Evolutionary conservation across 1,140 invertebrate genomes (phyloP), one percentile per base, ranked within the genome.

Genomic region (Muscidifurax raptorellus): DNA sequence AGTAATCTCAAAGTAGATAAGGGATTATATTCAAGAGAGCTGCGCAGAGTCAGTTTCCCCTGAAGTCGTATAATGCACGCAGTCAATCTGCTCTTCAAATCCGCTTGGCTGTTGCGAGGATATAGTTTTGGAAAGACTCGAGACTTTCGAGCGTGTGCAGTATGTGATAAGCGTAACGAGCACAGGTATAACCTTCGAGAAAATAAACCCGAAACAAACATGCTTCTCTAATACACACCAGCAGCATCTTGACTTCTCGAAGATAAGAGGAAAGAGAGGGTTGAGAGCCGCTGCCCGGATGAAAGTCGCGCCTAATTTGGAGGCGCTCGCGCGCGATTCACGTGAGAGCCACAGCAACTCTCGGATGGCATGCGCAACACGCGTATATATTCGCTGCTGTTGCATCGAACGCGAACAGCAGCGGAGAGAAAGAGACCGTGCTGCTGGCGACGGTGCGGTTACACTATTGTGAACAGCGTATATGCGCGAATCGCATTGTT

Each of bases 291-390:
- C 89, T 91, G 89, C 36, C 47, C 67, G 80, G 83, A 90, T 88
- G 87, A 88, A 91, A 91, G 90, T 91, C 89, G 89, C 89, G 88
- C 90, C 90, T 91, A 91, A 91, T 91, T 91, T 91, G 90, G 90
- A 88, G 88, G 83, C 87, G 84, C 76, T 84, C 76, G 86, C 85
- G 87, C 84, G 85, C 87, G 84, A 88, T 87, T 89, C 88, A 86
- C 87, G 88, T 90, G 88, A 88, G 85, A 82, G 80, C 27, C 40
- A 78, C 88, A 91, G 89, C 86, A 89, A 40, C 75, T 89, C 89
- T 90, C 90, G 90, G 86, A 83, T 66, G 32, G 67, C 13, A 28
- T n/a, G 52, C 52, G 82, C 7, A n/a, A n/a, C 7, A 18, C 66
- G 66, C 66, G 10, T 28, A 9, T 6, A 12, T 10, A 12, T 22